Evolutionary conservation across 2,888 invertebrate genomes (phyloP).

Genomic region (Xiphydria camelus): DNA sequence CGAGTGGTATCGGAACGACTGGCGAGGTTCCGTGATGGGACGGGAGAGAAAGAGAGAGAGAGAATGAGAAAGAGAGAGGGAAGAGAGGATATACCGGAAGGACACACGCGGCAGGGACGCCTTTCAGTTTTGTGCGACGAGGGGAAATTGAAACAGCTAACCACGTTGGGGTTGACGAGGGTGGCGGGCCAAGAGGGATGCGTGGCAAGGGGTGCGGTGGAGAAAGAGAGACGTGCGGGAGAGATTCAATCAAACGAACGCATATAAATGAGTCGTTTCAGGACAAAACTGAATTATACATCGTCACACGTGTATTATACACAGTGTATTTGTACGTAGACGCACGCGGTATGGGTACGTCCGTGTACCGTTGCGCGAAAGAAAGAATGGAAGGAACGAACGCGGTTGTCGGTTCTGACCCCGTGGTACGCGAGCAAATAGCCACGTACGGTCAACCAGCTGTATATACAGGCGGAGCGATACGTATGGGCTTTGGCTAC

Average conservation of each 20-base stretch:
- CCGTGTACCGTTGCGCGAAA: too few relatives aligned
- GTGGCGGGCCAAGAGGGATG: slow-evolving; percentile 24
- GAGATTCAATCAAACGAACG: slow-evolving; percentile 55
- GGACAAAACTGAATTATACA: slow-evolving; percentile 53
- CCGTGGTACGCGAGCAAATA: too few relatives aligned
- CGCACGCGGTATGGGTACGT: too few relatives aligned
- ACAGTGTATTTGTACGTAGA: neutral
- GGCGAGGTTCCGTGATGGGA: slow-evolving; percentile 1
- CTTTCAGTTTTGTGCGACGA: slow-evolving; percentile 49
- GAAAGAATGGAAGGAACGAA: too few relatives aligned
- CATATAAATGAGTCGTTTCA: slow-evolving; percentile 56
- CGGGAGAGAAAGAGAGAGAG: slow-evolving; percentile 11
- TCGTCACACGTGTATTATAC: slow-evolving; percentile 5
- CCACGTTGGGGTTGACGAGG: slow-evolving; percentile 44
- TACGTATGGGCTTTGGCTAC: too few relatives aligned
- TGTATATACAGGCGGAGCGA: too few relatives aligned
- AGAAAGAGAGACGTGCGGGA: slow-evolving; percentile 12
- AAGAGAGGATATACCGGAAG: slow-evolving; percentile 5
- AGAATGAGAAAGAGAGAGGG: slow-evolving; percentile 16
- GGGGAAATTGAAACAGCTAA: slow-evolving; percentile 55
- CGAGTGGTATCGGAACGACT: slow-evolving; percentile 7
- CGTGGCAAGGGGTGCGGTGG: slow-evolving; percentile 13
- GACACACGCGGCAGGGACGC: slow-evolving; percentile 7
- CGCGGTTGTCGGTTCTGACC: too few relatives aligned
- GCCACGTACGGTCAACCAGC: too few relatives aligned